Conservation (phyloP, 2,113 vertebrate genomes). For the Stercorarius parasiticus region DNA sequence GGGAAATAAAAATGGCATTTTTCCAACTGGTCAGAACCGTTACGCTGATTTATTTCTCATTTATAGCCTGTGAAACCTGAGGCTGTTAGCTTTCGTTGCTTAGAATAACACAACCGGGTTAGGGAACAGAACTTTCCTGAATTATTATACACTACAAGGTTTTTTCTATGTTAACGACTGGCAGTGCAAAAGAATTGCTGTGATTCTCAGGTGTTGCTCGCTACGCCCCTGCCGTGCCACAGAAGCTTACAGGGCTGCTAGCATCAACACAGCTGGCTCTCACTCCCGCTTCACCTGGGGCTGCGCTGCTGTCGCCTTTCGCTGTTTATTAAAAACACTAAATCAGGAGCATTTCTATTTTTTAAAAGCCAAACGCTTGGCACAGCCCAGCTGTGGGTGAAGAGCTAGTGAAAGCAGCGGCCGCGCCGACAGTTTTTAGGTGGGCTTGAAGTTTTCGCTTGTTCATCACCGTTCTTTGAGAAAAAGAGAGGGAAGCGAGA, state of each 20-base stretch:
- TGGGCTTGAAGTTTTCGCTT: constrained; percentile 62
- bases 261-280: constrained; percentile 69
- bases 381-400: constrained; percentile 55
- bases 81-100: constrained; percentile 64
- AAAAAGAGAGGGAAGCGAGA: neutral
- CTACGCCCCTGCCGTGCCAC: neutral
- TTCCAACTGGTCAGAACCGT: constrained; percentile 46
- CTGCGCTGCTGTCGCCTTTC: constrained; percentile 52
- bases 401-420: constrained; percentile 51
- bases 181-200: constrained; percentile 55
- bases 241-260: constrained; percentile 40
- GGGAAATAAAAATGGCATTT: constrained; percentile 34
- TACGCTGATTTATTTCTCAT: constrained; percentile 44
- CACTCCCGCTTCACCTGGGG: constrained; percentile 57
- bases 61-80: constrained; percentile 57
- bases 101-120: constrained; percentile 48
- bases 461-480: constrained; percentile 38
- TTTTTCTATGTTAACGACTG: constrained; percentile 58
- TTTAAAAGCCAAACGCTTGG: constrained; percentile 51
- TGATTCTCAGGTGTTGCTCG: constrained; percentile 49
- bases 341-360: constrained; percentile 70
- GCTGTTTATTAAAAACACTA: constrained; percentile 79
- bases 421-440: constrained; percentile 34
- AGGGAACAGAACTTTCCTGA: constrained; percentile 66
- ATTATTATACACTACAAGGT: constrained; percentile 42